Percentiles rank a stretch among this genome's conserved stretches.
Conservation (phyloP, 53 echinoderm and acorn worm genomes). For the Patiria pectinifera region DNA sequence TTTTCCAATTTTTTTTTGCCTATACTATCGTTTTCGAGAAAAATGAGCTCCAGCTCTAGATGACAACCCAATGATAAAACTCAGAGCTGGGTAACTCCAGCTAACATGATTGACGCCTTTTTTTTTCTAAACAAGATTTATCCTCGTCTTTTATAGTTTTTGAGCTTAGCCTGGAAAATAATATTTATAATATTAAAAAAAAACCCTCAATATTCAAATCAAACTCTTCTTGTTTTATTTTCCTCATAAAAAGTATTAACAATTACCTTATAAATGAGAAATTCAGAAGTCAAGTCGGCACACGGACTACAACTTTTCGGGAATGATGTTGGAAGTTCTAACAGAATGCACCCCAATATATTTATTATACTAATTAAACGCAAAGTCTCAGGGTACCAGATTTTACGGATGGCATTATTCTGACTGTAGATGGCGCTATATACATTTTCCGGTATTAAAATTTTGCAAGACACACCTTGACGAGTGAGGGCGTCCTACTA, state of each 20-base stretch:
- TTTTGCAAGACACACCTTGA: too few species aligned
- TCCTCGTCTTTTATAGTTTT: too few species aligned
- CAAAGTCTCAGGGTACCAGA: not conserved
- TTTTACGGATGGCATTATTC: not conserved
- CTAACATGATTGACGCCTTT: too few species aligned
- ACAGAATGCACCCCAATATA: not conserved
- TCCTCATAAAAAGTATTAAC: not conserved
- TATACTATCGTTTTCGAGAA: too few species aligned
- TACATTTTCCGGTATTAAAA: not conserved
- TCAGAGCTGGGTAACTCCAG: too few species aligned
- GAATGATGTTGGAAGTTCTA: not conserved
- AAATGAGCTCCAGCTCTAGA: too few species aligned
- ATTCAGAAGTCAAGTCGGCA: not conserved
- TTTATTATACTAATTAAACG: not conserved
- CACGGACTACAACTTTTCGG: not conserved
- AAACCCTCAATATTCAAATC: not conserved
- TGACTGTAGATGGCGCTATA: constrained; percentile 28
- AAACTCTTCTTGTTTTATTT: not conserved
- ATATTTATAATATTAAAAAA: too few species aligned
- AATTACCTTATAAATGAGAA: not conserved
- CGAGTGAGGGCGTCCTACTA: not conserved
- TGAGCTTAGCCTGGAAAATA: too few species aligned
- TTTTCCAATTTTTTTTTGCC: too few species aligned
- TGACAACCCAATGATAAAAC: too few species aligned
- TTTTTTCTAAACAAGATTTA: too few species aligned